Percentiles rank a stretch among this genome's conserved stretches.
phyloP scores from a whole-genome alignment of 2,797 vertebrate genomes.

The Acanthis flammea region DNA sequence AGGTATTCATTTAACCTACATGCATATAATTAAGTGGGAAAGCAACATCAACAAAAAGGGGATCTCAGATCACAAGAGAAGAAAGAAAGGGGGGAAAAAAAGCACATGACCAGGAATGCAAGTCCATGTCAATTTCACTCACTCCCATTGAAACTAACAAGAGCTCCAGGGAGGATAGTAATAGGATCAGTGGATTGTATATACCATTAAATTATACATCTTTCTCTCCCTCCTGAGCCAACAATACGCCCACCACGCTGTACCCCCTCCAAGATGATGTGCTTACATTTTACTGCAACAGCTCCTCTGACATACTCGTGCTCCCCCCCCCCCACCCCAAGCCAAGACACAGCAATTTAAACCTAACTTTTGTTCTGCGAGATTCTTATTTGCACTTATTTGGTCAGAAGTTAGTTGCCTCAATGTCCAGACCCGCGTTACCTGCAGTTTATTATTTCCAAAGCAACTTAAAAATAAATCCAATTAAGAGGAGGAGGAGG shows the following conservation, averaged over 20 bases:
- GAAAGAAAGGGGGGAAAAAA: constrained; percentile 74
- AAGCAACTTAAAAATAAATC: constrained; percentile 70
- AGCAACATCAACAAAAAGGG: constrained; percentile 84
- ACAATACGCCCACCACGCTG: constrained; percentile 87
- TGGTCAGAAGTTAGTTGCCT: constrained; percentile 85
- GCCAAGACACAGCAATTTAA: constrained; percentile 71
- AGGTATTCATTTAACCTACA: constrained; percentile 94
- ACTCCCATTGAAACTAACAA: constrained; percentile 87
- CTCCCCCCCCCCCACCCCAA: not conserved
- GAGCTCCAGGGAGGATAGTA: constrained; percentile 85
- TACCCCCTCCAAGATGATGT: constrained; percentile 80
- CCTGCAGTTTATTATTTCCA: constrained; percentile 70
- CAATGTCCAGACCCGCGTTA: constrained; percentile 73
- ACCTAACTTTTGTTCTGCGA: constrained; percentile 80
- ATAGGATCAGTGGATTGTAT: constrained; percentile 84
- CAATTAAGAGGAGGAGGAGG: constrained; percentile 59
- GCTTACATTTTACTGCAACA: constrained; percentile 78
- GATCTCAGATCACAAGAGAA: constrained; percentile 84
- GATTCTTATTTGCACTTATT: constrained; percentile 83
- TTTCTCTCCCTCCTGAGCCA: constrained; percentile 86
- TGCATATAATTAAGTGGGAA: constrained; percentile 88
- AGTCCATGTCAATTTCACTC: constrained; percentile 92
- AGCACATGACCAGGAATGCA: constrained; percentile 87
- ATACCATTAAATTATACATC: constrained; percentile 93
- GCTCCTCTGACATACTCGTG: constrained; percentile 73